Percentiles rank a stretch among this genome's conserved stretches.
Conservation (phyloP, 92 coral and sea anemone genomes). For the Actinostola sp. region DNA sequence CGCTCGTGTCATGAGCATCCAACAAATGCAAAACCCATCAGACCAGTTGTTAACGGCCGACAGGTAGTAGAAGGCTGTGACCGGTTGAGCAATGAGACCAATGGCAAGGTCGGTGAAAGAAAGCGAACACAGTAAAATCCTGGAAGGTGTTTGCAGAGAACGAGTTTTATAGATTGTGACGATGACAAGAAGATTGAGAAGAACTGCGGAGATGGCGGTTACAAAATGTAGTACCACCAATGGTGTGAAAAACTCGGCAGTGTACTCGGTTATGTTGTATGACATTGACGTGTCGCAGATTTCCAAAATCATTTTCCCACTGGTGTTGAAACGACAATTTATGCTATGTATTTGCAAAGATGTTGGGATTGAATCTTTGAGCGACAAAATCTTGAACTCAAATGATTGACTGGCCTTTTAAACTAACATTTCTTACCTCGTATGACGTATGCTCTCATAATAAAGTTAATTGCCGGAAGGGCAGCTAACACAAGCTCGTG, state of each 20-base stretch:
- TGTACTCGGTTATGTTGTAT: constrained; percentile 14
- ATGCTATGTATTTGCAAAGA: no score
- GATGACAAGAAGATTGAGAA: constrained; percentile 33
- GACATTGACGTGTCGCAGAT: neutral
- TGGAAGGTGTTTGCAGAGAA: constrained; percentile 34
- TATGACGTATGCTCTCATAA: no score
- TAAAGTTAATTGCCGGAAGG: no score
- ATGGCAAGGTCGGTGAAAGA: constrained; percentile 37
- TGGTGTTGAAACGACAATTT: neutral
- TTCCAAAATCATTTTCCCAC: neutral
- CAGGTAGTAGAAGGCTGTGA: constrained; percentile 2
- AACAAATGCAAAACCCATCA: neutral
- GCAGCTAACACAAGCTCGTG: no score
- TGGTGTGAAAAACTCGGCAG: constrained; percentile 6
- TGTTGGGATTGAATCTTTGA: no score
- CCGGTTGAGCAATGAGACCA: constrained; percentile 34
- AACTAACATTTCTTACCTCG: no score
- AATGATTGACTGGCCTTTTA: no score
- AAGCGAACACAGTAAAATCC: constrained; percentile 34
- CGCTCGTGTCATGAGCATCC: constrained; percentile 18
- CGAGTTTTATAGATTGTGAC: constrained; percentile 34
- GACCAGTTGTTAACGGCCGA: constrained; percentile 12
- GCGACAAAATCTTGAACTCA: no score
- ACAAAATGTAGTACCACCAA: constrained; percentile 14
- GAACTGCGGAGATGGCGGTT: constrained; percentile 21